phyloP scores from a whole-genome alignment of 2,113 vertebrate species.

The Gambusia affinis region DNA sequence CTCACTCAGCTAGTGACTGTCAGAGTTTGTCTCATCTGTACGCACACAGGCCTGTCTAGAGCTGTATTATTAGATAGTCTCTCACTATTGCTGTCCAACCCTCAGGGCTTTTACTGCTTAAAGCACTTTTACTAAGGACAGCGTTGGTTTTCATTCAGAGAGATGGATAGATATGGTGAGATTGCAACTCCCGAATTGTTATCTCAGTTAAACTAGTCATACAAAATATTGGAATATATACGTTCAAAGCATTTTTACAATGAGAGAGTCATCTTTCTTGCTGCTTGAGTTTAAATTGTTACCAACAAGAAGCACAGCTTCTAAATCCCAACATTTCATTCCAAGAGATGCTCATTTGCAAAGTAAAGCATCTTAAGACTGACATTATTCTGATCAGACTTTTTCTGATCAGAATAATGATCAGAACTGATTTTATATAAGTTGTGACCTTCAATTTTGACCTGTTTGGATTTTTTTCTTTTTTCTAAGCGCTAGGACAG shows the following conservation, averaged over 20 bases:
- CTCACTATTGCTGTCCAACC: slow-evolving; percentile 27
- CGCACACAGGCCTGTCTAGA: slow-evolving; percentile 46
- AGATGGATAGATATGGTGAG: background rate
- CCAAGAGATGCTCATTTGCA: background rate
- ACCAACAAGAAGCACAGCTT: background rate
- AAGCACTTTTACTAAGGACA: slow-evolving; percentile 8
- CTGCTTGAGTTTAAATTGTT: no score
- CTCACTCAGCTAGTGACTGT: slow-evolving; percentile 14
- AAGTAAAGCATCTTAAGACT: background rate
- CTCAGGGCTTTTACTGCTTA: slow-evolving; percentile 23
- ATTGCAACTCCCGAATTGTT: background rate
- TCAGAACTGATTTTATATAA: background rate
- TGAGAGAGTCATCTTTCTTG: no score
- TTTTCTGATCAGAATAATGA: background rate
- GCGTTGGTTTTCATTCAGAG: slow-evolving; percentile 18
- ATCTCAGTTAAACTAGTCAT: background rate
- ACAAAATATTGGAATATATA: background rate
- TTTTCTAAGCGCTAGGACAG: no score
- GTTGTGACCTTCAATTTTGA: background rate
- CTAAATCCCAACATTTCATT: background rate
- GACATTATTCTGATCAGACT: background rate
- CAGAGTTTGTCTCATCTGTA: slow-evolving; percentile 38
- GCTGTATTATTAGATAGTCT: slow-evolving; percentile 39
- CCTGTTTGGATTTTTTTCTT: background rate
- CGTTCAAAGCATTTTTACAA: background rate